Evolutionary conservation across 2,888 invertebrate species (phyloP), one percentile per base, ranked within the genome.

Genomic region (Parapristionchus giblindavisi): DNA sequence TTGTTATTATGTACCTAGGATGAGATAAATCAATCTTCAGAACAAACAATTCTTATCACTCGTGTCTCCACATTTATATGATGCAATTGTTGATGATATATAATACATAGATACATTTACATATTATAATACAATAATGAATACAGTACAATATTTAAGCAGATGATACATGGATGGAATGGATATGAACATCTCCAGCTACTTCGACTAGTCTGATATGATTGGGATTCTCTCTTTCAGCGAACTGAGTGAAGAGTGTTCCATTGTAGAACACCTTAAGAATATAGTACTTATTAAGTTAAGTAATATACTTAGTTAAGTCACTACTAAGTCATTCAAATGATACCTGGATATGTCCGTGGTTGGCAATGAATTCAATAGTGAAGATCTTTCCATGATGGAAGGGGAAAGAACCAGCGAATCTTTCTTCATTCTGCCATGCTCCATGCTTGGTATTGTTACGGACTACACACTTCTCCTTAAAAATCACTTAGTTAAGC

Each of bases 371-470:
- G 70, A 82, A 81, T 65, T 82, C 81, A 43, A 82, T 29, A 36
- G 82, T 82, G 79, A 80, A 82, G 75, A 81, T 76, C 27, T 75
- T 56, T 32, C 78, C 77, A 40, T 73, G 75, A 43, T 76, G 27
- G 58, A 58, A 58, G 29, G 58, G 58, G 52, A 51, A 68, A 8
- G 6, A 14, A 17, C 52, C 43, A 21, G 27, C 52, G 40, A 1
- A 70, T 48, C 52, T 75, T 58, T 81, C 83, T 78, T 83, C 83
- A 52, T 77, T 63, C 54, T 91, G 92, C 92, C 92, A 92, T 58
- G 86, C 80, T 36, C 91, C 92, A 32, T 89, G 87, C 91, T 79
- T 73, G 60, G 92, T 92, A 17, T 92, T 90, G 89, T 94, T 94
- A 40, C 93, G 91, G 77, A 93, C 92, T 66, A 93, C 92, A 1